These are phyloP conservation scores for Tor tambroides DNA, from an alignment of 2,113 vertebrate species.

Conservation along the genomic window DNA sequence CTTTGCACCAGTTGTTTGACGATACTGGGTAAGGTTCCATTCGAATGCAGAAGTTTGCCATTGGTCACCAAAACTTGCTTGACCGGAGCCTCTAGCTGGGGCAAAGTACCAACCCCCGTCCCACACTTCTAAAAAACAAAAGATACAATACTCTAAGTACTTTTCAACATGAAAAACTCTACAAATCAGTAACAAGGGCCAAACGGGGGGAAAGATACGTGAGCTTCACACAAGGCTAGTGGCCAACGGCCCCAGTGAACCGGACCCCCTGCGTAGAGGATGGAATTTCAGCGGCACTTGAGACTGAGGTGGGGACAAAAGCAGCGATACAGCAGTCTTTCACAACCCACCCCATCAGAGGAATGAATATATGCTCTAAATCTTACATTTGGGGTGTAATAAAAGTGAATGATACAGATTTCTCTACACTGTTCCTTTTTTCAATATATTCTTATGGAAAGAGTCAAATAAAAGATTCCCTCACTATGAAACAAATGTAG, in stretches of 20 bases:
- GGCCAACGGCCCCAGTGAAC: slow-evolving; percentile 64
- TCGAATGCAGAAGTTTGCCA: slow-evolving; percentile 74
- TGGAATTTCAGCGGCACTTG: slow-evolving; percentile 74
- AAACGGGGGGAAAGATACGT: neutral
- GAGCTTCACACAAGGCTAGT: slow-evolving; percentile 8
- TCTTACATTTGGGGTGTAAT: neutral
- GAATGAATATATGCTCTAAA: slow-evolving; percentile 42
- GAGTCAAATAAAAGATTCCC: neutral
- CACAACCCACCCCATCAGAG: slow-evolving; percentile 61
- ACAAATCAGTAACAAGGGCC: slow-evolving; percentile 40
- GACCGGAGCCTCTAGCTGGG: slow-evolving; percentile 79
- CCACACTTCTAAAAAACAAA: slow-evolving; percentile 75
- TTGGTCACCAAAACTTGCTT: slow-evolving; percentile 79
- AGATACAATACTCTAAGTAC: neutral
- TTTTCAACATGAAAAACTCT: slow-evolving; percentile 30
- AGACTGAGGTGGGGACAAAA: slow-evolving; percentile 68
- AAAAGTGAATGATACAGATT: neutral
- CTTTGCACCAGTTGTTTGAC: slow-evolving; percentile 75
- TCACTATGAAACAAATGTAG: slow-evolving; percentile 25
- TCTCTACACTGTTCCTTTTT: neutral
- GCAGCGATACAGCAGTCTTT: slow-evolving; percentile 62
- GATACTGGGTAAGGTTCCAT: slow-evolving; percentile 80
- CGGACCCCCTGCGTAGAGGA: slow-evolving; percentile 63
- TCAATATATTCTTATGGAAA: neutral
- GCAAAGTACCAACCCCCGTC: slow-evolving; percentile 73